Evolutionary conservation across 2,797 vertebrate species (phyloP).

Genomic region (Macropus fuliginosus): DNA sequence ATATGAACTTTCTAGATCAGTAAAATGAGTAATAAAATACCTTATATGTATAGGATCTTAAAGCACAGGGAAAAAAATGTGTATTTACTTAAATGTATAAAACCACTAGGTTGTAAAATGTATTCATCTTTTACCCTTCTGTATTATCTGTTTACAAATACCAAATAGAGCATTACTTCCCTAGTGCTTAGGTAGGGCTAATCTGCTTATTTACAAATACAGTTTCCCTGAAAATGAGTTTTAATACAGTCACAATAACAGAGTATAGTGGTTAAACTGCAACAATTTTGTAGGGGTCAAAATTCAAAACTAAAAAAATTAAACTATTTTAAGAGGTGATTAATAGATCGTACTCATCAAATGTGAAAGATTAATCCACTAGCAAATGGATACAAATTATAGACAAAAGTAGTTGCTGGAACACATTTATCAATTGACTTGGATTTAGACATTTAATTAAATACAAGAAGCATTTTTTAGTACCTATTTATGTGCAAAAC

Average conservation of each 20-base stretch:
- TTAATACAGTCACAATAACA: background rate
- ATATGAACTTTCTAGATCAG: background rate
- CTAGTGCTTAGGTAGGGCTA: background rate
- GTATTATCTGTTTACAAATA: background rate
- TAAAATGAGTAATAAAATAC: background rate
- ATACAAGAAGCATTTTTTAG: background rate
- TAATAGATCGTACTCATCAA: background rate
- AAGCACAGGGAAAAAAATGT: background rate
- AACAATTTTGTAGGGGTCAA: background rate
- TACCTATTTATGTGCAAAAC: background rate
- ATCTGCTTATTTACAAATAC: background rate
- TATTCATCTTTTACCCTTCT: background rate
- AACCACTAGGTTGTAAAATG: background rate
- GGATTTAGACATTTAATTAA: background rate
- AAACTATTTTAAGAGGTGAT: background rate
- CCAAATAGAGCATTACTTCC: background rate
- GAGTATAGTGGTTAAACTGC: background rate
- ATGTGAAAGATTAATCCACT: background rate
- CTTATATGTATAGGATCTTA: background rate
- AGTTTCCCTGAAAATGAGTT: background rate
- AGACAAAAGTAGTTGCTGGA: background rate
- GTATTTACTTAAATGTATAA: background rate
- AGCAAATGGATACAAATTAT: background rate
- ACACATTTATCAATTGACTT: background rate
- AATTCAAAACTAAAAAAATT: background rate